phyloP scores from a whole-genome alignment of 2,888 invertebrate species.

The Stratiomys singularior region DNA sequence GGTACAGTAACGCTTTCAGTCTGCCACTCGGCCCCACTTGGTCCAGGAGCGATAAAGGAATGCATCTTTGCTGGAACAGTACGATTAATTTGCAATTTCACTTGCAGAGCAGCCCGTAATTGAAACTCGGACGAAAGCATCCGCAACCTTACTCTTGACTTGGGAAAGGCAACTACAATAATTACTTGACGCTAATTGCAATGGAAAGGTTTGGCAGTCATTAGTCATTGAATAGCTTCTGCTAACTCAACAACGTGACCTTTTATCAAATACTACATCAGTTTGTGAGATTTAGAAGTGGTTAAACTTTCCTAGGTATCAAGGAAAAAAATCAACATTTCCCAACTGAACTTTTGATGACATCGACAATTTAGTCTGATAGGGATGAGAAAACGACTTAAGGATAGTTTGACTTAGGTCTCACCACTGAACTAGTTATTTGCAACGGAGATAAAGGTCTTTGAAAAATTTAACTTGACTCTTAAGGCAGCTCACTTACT shows the following conservation, averaged over 20 bases:
- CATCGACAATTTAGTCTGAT: too few species aligned
- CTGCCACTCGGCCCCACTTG: not conserved
- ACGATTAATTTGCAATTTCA: constrained; percentile 34
- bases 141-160: not conserved
- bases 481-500: too few species aligned
- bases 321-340: too few species aligned
- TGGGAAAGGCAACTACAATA: not conserved
- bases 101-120: constrained; percentile 11
- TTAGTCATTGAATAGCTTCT: constrained; percentile 19
- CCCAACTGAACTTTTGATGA: too few species aligned
- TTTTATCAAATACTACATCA: not conserved
- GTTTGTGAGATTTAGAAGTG: too few species aligned
- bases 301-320: too few species aligned
- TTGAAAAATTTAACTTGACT: too few species aligned
- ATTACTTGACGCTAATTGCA: constrained; percentile 34
- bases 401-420: too few species aligned
- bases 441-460: too few species aligned
- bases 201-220: constrained; percentile 29
- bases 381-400: too few species aligned
- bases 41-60: not conserved
- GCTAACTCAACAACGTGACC: constrained; percentile 15
- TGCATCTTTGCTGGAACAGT: not conserved
- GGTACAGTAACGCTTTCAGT: constrained; percentile 7
- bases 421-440: too few species aligned
- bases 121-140: not conserved